Percentiles rank a stretch among this genome's conserved stretches.
Evolutionary conservation across 1,140 invertebrate genomes (phyloP).

Genomic region (Yoshiicerus persimilis): DNA sequence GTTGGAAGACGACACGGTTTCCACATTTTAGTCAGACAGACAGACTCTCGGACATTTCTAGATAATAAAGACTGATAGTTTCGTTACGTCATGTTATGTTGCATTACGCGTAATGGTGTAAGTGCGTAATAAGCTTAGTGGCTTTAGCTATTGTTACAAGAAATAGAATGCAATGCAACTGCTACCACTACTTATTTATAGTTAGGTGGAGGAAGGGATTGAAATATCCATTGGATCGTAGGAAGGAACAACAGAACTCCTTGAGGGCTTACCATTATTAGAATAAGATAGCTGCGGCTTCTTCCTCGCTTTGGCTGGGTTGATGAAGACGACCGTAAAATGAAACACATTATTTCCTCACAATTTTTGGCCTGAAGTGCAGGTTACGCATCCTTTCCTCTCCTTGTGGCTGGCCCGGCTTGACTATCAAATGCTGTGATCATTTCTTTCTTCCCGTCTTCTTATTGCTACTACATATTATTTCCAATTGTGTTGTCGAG

Average conservation of each 20-base stretch:
- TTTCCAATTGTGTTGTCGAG: background rate
- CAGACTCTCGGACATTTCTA: background rate
- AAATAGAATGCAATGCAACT: background rate
- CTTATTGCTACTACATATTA: background rate
- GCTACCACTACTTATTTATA: background rate
- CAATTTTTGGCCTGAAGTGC: background rate
- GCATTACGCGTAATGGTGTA: background rate
- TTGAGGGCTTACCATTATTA: conserved; percentile 16
- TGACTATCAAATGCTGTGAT: background rate
- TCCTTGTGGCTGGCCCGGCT: background rate
- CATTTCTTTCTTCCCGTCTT: background rate
- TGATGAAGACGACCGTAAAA: conserved; percentile 24
- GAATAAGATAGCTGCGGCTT: background rate
- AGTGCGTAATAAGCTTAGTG: background rate
- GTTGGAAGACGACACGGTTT: background rate
- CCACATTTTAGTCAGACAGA: background rate
- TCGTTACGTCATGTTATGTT: background rate
- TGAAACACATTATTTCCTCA: conserved; percentile 7
- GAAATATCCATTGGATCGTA: background rate
- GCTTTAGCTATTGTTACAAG: background rate
- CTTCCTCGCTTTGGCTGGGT: background rate
- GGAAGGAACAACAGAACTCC: conserved; percentile 1
- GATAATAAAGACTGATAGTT: background rate
- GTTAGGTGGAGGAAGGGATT: background rate
- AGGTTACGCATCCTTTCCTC: background rate